Evolutionary conservation across 2,888 invertebrate genomes (phyloP).

Genomic region (Clanis bilineata): DNA sequence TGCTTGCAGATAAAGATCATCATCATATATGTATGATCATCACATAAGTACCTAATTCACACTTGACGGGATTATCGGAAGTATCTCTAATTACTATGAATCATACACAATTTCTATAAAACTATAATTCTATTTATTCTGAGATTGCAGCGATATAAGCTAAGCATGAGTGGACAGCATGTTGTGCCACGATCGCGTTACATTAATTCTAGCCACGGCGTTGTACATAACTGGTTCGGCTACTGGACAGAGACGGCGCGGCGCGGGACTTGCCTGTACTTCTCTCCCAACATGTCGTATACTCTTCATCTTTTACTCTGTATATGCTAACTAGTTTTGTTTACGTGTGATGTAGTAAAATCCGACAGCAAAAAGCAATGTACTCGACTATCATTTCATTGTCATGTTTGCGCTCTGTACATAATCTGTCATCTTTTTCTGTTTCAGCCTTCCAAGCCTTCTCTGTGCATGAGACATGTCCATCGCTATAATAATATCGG

Average conservation of each 20-base stretch:
- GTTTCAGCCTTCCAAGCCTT: constrained; percentile 80
- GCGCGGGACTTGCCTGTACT: neutral
- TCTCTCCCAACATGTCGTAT: neutral
- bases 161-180: constrained; percentile 6
- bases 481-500: constrained; percentile 46
- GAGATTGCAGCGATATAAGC: constrained; percentile 4
- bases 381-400: constrained; percentile 16
- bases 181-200: neutral
- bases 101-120: neutral
- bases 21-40: neutral
- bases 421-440: constrained; percentile 78
- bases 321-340: too few species aligned
- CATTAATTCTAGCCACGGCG: neutral
- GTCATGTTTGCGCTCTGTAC: constrained; percentile 43
- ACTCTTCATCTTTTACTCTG: constrained; percentile 8
- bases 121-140: neutral
- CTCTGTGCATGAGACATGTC: constrained; percentile 73
- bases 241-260: neutral
- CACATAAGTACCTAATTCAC: too few species aligned
- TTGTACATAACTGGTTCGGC: neutral
- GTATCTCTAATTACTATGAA: too few species aligned
- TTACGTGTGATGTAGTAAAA: neutral
- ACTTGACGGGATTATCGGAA: too few species aligned
- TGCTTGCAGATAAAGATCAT: too few species aligned
- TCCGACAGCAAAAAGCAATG: neutral